A percentile compares a stretch with the other conserved stretches of the same genome.
These are phyloP conservation scores for Drosophila lacteicornis DNA, from an alignment of 1,140 invertebrate genomes.

Conservation along the genomic window DNA sequence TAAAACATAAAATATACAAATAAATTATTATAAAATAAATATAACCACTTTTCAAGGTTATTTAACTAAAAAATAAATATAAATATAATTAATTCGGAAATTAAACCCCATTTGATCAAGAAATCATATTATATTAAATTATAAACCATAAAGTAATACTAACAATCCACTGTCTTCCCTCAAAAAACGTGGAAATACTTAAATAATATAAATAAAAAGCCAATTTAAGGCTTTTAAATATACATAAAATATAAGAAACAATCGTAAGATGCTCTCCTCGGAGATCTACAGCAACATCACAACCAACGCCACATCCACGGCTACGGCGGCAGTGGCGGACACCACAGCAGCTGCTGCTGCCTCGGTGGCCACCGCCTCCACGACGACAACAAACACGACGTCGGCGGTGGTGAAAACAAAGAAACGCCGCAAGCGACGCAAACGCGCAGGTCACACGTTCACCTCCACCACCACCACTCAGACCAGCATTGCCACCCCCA, in stretches of 20 bases:
- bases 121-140: background rate
- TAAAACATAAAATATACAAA: conserved; percentile 2
- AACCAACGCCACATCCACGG: conserved; percentile 33
- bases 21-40: no score
- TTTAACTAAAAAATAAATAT: no score
- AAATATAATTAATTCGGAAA: no score
- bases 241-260: conserved; percentile 4
- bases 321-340: conserved; percentile 33
- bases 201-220: background rate
- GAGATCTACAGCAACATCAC: conserved; percentile 69
- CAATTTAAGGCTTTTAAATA: background rate
- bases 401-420: conserved; percentile 57
- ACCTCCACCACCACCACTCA: conserved; percentile 3
- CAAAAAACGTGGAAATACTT: background rate
- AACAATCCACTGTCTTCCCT: conserved; percentile 16
- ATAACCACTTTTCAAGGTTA: no score
- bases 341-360: conserved; percentile 21
- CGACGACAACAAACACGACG: conserved; percentile 35
- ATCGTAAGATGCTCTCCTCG: conserved; percentile 66
- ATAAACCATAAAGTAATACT: conserved; percentile 2
- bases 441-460: conserved; percentile 66
- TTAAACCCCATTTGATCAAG: background rate
- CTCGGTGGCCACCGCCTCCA: conserved; percentile 17
- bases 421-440: conserved; percentile 77
- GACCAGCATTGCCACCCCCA: conserved; percentile 20